Evolutionary conservation across 2,888 invertebrate genomes (phyloP), one percentile per base, ranked within the genome.

Genomic region (Sinhomidia bicolor): DNA sequence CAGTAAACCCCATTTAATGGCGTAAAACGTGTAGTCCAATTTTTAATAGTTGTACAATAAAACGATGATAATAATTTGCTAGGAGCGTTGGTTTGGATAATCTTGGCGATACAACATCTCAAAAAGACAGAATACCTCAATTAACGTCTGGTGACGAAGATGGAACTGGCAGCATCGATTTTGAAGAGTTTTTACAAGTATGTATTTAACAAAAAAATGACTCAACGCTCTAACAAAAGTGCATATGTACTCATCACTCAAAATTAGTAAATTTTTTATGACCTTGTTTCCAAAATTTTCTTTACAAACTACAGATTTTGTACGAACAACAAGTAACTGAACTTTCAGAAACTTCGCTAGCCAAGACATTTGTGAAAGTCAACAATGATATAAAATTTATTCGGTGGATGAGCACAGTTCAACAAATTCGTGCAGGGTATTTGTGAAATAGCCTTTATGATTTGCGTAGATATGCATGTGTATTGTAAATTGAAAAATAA

Each of bases 161-260:
- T 87, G 91, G 89, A 9, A 92, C 91, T 3, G 92, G 92, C 7
- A 92, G 91, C 36, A 90, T 92, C 54, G 92, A 92, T 76, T 92
- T 92, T 88, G 91, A 91, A 85, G 92, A 92, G 68, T 92, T 92
- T 89, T 36, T 91, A 10, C 87, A 88, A 78, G 92, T 91, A 88
- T n/a, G 7, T 17, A 1, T 51, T 26, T 41, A 9, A n/a, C 14
- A 17, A 17, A 14, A 5, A n/a, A n/a, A 9, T 68, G 5, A 20
- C 3, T 5, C 5, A n/a, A n/a, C 14, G 14, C 17, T 54, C 17
- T n/a, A 54, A 14, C 17, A 36, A 32, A 3, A 17, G 7, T 54
- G 14, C n/a, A 10, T 26, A 20, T 60, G 12, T 9, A 60, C 5
- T 20, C 4, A 12, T 12, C 12, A 12, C 47, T 12, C 47, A 14